These are phyloP conservation scores for Tupaia tana DNA, from an alignment of 2,113 vertebrate genomes.

Conservation along the genomic window DNA sequence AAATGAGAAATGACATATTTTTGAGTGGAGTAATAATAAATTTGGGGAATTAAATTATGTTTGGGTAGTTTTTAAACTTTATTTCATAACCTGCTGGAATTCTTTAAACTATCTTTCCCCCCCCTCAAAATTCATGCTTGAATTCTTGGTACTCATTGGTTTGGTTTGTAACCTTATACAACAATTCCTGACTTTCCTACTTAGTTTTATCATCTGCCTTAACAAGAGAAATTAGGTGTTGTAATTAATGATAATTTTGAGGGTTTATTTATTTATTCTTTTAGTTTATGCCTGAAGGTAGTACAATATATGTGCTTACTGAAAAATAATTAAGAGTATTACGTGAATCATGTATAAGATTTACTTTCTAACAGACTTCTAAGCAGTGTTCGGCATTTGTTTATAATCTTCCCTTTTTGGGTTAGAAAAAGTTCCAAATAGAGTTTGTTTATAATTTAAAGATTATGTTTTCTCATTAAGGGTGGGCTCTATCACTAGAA, in stretches of 20 bases:
- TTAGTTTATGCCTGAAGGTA: slow-evolving; percentile 19
- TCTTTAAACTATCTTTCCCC: not conserved
- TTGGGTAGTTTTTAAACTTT: not conserved
- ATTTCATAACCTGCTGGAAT: slow-evolving; percentile 23
- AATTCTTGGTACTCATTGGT: not conserved
- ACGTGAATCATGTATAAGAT: slow-evolving; percentile 43
- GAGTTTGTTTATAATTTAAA: slow-evolving; percentile 41
- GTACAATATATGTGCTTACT: not conserved
- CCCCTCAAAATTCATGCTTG: not conserved
- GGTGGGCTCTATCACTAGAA: slow-evolving; percentile 19
- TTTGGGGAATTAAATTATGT: slow-evolving; percentile 37
- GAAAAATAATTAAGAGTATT: slow-evolving; percentile 42
- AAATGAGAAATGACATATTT: not conserved
- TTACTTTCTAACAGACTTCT: slow-evolving; percentile 7
- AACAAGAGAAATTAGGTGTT: slow-evolving; percentile 39
- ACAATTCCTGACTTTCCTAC: not conserved
- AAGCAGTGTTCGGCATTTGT: slow-evolving; percentile 10
- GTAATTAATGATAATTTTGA: slow-evolving; percentile 36
- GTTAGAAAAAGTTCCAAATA: slow-evolving; percentile 27
- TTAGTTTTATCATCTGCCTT: not conserved
- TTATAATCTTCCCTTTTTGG: slow-evolving; percentile 44
- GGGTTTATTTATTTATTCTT: not conserved
- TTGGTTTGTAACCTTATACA: slow-evolving; percentile 12
- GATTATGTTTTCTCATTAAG: slow-evolving; percentile 5
- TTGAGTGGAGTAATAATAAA: not conserved